Evolutionary conservation across 2,888 invertebrate species (phyloP), one percentile per base, ranked within the genome.

Genomic region (Stenchaetothrips biformis): DNA sequence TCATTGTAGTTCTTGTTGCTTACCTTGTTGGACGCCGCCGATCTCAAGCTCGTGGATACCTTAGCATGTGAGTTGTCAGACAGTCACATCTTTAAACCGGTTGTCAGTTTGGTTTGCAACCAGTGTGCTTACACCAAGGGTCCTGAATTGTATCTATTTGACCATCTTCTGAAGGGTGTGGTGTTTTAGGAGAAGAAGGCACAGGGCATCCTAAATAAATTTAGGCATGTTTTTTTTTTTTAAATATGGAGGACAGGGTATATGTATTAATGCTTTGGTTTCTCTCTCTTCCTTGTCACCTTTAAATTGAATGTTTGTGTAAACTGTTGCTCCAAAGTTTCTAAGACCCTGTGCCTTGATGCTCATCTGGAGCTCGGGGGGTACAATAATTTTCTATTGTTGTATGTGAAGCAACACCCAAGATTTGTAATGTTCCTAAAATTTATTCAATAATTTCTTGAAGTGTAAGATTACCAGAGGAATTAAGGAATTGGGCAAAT

Each of bases 21-120:
- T 99, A 99, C 89, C 90, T 99, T 83, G 92, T 97, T 85, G 98
- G 96, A 81, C 94, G 99, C 85, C 92, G 94, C 86, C 92, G 95
- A 85, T 92, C 92, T 85, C 93, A 92, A 86, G 92, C 94, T 80
- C 90, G 93, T 84, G 96, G 96, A 59, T 97, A 97, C 87, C 91
- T 94, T 87, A 95, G 95, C 88, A 96, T 96, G 92, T 96, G 89
- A 89, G 67, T 74, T 74, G 21, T 25, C 67, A 4, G 25, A 2
- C 21, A 25, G 25, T 25, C 37, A 37, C 37, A 37, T 37, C 37
- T 4, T 2, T 37, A 37, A 37, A 37, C 4, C 4, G 37, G 37
- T 37, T 37, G 1, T 1, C 37, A 37, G 37, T 37, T 37, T 37
- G 37, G 1, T 37, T 37, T 37, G 37, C 37, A 37, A 4, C 37